Base-by-base conservation (phyloP, 2,888 invertebrate species). In the Parnassius glacialis region DNA sequence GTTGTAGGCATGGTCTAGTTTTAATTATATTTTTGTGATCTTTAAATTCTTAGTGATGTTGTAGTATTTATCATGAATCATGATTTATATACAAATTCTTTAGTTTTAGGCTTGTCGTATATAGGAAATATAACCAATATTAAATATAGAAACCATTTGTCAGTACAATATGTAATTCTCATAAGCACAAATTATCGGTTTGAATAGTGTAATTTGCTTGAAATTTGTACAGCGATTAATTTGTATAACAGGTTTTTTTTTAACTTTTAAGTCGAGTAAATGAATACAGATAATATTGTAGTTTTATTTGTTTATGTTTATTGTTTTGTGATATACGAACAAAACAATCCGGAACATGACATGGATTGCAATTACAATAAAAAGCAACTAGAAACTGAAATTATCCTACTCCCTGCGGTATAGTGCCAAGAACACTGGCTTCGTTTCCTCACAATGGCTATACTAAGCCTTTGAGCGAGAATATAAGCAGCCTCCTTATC, bases 231-330 rank as follows among this genome's bases (percentile, higher is more conserved):
- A 85, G 85, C 84, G 75, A 83, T 76, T 87, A 72, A 81, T 86
- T 89, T 89, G 84, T 88, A 88, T 86, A n/a, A 84, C 85, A 85
- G 81, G 87, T 89, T 89, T 90, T 90, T 88, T 90, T 76, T 88
- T 87, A 84, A 84, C 81, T 75, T 80, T 78, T 80, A 86, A 83
- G 81, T 79, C 76, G 75, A 81, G 75, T 85, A 84, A 83, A 79
- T 77, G 75, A 75, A 73, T 70, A 74, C 74, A 74, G 74, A 70
- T 65, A 66, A 66, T 59, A 55, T 61, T 62, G 52, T 66, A 48
- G 69, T 72, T 68, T 74, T 53, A 66, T 71, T 70, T 44, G 16
- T 41, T 48, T 42, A 53, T 41, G 25, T 25, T 25, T 34, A 34
- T 34, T 34, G 34, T 34, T 34, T 34, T 34, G 7, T 34, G 34